A percentile compares a stretch with the other conserved stretches of the same genome.
Conservation (phyloP, 2,888 invertebrate species). For the Melinopterus prodromus region DNA sequence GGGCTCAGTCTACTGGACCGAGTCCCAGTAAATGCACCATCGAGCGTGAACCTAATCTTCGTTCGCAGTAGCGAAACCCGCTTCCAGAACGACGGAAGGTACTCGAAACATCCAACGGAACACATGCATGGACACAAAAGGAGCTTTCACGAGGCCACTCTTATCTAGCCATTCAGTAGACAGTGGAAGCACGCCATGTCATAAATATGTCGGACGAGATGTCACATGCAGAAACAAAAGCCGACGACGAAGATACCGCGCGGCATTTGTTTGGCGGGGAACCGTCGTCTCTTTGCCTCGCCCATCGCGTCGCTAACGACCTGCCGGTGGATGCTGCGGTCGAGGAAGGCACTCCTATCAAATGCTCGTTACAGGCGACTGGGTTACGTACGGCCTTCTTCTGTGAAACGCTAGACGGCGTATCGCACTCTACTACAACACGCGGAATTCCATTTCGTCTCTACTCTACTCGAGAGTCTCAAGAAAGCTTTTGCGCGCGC, state of each 20-base stretch:
- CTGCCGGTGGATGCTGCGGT: neutral
- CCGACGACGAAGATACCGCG: slow-evolving; percentile 19
- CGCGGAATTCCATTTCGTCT: slow-evolving; percentile 18
- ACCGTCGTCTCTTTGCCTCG: neutral
- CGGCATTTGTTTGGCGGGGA: slow-evolving; percentile 18
- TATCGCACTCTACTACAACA: neutral
- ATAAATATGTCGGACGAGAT: slow-evolving; percentile 24
- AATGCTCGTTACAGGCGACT: slow-evolving; percentile 22
- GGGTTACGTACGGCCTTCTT: slow-evolving; percentile 19
- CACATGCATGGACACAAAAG: slow-evolving; percentile 22
- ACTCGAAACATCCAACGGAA: slow-evolving; percentile 17
- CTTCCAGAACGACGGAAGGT: slow-evolving; percentile 12
- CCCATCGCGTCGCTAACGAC: slow-evolving; percentile 6
- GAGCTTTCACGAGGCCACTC: slow-evolving; percentile 17
- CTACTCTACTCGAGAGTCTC: neutral
- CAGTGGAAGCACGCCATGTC: slow-evolving; percentile 25
- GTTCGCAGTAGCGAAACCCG: neutral
- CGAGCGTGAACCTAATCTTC: neutral
- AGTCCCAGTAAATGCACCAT: neutral
- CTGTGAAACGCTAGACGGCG: slow-evolving; percentile 16
- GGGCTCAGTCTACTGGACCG: neutral
- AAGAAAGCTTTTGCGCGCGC: neutral
- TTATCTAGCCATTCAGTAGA: slow-evolving; percentile 25
- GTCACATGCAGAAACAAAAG: slow-evolving; percentile 23
- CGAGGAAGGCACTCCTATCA: slow-evolving; percentile 20